phyloP scores from a whole-genome alignment of 2,113 vertebrate species.

The Ceyx melanurus region DNA sequence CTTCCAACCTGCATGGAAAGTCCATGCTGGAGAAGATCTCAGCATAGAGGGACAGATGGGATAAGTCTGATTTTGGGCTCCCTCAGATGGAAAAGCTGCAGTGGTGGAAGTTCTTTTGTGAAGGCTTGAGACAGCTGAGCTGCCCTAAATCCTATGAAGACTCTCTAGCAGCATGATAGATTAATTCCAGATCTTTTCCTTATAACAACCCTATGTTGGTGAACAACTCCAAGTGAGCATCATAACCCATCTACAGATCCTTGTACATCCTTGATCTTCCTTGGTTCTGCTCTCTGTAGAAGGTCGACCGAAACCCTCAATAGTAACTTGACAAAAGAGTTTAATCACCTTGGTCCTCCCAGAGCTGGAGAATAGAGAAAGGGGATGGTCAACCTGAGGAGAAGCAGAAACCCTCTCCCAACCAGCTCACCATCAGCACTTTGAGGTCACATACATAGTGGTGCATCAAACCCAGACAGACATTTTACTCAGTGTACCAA shows the following conservation, averaged over 20 bases:
- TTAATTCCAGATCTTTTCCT: background rate
- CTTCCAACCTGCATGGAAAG: background rate
- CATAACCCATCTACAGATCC: background rate
- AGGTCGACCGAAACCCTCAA: background rate
- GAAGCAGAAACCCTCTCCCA: background rate
- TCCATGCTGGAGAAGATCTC: background rate
- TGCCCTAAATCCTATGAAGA: background rate
- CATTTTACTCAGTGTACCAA: accelerated
- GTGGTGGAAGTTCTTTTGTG: background rate
- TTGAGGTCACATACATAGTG: too few relatives aligned
- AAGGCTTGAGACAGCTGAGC: background rate
- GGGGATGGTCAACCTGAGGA: background rate
- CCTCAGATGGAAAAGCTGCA: background rate
- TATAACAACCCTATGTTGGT: background rate
- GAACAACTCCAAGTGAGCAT: background rate
- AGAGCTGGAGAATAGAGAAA: background rate
- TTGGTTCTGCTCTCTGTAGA: background rate
- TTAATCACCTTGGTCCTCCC: background rate
- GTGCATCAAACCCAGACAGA: background rate
- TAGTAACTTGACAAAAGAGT: background rate
- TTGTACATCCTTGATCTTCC: background rate
- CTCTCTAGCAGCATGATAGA: background rate
- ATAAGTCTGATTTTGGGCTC: background rate
- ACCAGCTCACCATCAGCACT: background rate
- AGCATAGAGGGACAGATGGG: accelerated